Percentiles rank a stretch among this genome's conserved stretches.
Conservation (phyloP, 2,113 vertebrate species). For the Arothron firmamentum region DNA sequence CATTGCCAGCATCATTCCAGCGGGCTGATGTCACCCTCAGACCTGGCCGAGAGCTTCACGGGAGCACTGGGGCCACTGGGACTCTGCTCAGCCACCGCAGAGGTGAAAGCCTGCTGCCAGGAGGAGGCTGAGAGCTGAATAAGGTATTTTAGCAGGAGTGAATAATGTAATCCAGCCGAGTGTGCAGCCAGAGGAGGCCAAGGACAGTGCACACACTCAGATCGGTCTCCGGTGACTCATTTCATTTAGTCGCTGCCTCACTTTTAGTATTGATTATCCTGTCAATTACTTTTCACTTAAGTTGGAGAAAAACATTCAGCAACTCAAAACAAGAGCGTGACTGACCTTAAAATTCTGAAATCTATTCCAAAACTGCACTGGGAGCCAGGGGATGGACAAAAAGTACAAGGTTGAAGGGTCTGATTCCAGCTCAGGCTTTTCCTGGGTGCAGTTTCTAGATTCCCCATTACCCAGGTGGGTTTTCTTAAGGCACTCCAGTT, state of each 20-base stretch:
- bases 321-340: no score
- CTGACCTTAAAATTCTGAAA: no score
- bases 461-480: no score
- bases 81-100: constrained; percentile 43
- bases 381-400: no score
- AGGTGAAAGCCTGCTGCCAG: constrained; percentile 59
- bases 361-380: no score
- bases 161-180: constrained; percentile 53
- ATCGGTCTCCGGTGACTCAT: constrained; percentile 10
- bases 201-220: constrained; percentile 14
- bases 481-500: no score
- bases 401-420: no score
- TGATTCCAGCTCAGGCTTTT: no score
- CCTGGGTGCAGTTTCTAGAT: no score
- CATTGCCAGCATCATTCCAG: constrained; percentile 58
- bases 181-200: constrained; percentile 29
- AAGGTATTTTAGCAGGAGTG: constrained; percentile 45
- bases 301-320: no score
- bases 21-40: constrained; percentile 66
- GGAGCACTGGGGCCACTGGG: constrained; percentile 39
- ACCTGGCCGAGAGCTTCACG: constrained; percentile 46
- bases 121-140: constrained; percentile 51
- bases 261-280: no score
- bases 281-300: no score
- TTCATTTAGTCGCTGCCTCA: background rate